These are phyloP conservation scores for Clavelina lepadiformis DNA, from an alignment of 23 tunicate genomes.

Conservation along the genomic window DNA sequence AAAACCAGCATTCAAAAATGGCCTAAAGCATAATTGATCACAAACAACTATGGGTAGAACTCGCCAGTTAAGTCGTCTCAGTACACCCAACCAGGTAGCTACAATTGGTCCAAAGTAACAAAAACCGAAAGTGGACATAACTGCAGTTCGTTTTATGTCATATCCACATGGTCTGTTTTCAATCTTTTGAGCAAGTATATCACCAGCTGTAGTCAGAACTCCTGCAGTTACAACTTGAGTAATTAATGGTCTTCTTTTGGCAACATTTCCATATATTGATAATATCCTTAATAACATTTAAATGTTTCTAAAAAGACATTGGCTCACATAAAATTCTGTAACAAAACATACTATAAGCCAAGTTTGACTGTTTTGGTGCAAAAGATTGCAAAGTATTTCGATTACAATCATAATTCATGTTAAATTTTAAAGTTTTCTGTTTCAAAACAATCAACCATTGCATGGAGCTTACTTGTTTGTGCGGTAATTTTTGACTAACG, in stretches of 20 bases:
- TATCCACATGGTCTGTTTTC: constrained; percentile 2
- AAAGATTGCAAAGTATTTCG: too few relatives aligned
- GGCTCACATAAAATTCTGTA: too few relatives aligned
- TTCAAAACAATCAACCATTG: too few relatives aligned
- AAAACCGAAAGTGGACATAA: constrained; percentile 59
- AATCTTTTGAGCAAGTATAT: constrained; percentile 44
- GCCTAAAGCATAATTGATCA: constrained; percentile 47
- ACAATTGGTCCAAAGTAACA: constrained; percentile 56
- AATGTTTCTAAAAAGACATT: too few relatives aligned
- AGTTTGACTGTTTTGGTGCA: too few relatives aligned
- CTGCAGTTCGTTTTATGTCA: constrained; percentile 35
- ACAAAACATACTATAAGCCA: too few relatives aligned
- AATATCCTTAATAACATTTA: constrained; percentile 16
- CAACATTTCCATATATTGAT: constrained; percentile 26
- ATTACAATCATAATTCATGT: too few relatives aligned
- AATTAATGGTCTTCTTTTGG: constrained; percentile 18
- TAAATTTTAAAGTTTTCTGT: too few relatives aligned
- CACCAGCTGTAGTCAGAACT: constrained; percentile 46
- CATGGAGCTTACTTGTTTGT: too few relatives aligned
- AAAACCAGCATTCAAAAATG: constrained; percentile 26
- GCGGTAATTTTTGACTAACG: too few relatives aligned
- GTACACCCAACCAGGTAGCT: constrained; percentile 20
- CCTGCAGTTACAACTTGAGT: constrained; percentile 43
- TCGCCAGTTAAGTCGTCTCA: constrained; percentile 16
- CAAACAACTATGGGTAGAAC: constrained; percentile 9